Conservation (phyloP, 2,113 vertebrate genomes). For the Natator depressus region DNA sequence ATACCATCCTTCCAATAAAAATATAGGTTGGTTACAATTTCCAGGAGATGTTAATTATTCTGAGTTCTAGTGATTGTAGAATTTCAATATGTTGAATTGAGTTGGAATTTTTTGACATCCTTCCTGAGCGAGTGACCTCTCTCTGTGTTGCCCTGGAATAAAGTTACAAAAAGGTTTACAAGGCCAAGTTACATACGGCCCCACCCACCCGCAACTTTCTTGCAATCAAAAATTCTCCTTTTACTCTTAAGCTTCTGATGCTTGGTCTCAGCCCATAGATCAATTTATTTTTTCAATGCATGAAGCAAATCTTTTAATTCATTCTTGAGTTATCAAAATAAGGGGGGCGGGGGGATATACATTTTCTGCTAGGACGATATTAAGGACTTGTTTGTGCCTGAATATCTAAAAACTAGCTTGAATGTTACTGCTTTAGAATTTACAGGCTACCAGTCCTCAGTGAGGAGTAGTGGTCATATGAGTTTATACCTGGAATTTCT, state of each 20-base stretch:
- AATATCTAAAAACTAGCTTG: slow-evolving; percentile 5
- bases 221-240: background rate
- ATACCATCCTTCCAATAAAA: background rate
- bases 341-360: background rate
- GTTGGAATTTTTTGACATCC: background rate
- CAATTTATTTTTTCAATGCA: background rate
- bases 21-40: background rate
- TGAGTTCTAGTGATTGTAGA: background rate
- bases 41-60: background rate
- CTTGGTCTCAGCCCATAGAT: background rate
- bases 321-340: background rate
- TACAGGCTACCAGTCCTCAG: background rate
- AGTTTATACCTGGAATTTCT: background rate
- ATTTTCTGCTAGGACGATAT: background rate
- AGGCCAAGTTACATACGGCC: rapidly evolving
- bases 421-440: background rate
- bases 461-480: background rate
- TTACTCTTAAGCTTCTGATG: background rate
- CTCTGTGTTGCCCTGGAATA: background rate
- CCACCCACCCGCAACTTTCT: background rate
- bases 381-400: background rate
- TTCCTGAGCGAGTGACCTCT: background rate
- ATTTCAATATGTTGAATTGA: background rate
- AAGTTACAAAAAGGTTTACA: background rate
- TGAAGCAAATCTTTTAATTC: background rate